These are phyloP conservation scores for Falco concolor DNA, from an alignment of 2,797 vertebrate genomes.

Conservation along the genomic window DNA sequence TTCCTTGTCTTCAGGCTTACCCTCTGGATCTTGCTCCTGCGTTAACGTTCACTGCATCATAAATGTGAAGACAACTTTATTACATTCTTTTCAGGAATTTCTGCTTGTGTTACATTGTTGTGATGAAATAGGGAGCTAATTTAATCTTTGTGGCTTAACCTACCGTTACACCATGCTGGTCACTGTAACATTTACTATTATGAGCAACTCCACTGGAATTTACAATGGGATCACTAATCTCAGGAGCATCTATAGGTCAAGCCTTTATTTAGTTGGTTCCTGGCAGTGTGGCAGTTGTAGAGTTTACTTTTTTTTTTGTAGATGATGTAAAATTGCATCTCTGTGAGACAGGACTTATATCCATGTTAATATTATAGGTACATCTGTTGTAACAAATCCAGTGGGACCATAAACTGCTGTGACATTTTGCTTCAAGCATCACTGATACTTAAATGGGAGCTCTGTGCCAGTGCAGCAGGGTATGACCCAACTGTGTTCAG, in stretches of 20 bases:
- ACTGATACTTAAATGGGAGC: background rate
- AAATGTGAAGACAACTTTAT: background rate
- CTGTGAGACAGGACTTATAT: background rate
- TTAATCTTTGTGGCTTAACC: background rate
- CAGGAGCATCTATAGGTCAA: background rate
- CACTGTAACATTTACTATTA: background rate
- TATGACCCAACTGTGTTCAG: background rate
- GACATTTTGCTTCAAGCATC: background rate
- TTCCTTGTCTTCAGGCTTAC: background rate
- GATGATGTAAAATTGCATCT: background rate
- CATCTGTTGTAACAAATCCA: background rate
- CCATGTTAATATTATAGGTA: background rate
- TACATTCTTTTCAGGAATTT: background rate
- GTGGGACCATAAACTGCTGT: background rate
- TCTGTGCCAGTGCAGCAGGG: background rate
- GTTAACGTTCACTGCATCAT: background rate
- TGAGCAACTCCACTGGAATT: background rate
- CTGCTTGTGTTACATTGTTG: background rate
- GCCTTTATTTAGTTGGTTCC: background rate
- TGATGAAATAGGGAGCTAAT: background rate
- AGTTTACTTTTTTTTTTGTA: background rate
- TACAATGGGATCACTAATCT: background rate
- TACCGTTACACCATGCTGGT: background rate
- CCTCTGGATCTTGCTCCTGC: background rate
- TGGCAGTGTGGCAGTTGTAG: background rate